These are phyloP conservation scores for Mechanitis messenoides DNA, from an alignment of 2,888 invertebrate species.

Conservation along the genomic window DNA sequence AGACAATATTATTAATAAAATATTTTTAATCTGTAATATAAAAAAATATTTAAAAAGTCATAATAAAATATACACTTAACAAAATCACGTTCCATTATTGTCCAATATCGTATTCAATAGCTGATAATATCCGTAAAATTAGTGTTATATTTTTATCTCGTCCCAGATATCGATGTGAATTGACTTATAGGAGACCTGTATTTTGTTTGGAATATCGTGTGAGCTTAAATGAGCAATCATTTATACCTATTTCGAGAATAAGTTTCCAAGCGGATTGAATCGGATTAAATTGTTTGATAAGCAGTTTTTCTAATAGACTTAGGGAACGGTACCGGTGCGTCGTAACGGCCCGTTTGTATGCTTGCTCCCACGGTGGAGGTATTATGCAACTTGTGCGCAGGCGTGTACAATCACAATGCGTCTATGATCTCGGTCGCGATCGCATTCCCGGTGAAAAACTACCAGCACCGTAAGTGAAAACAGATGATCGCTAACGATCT, in stretches of 20 bases:
- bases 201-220: conserved; percentile 28
- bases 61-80: conserved; percentile 18
- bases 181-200: conserved; percentile 40
- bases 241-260: conserved; percentile 55
- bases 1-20: no score
- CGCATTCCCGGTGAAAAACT: conserved; percentile 55
- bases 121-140: conserved; percentile 34
- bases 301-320: conserved; percentile 73
- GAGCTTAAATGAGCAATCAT: conserved; percentile 50
- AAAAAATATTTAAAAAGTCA: not conserved
- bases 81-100: conserved; percentile 20
- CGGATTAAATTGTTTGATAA: conserved; percentile 69
- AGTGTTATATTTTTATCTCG: conserved; percentile 43
- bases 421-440: conserved; percentile 48
- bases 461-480: conserved; percentile 52
- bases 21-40: not conserved
- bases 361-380: conserved; percentile 68
- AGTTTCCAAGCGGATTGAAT: no score
- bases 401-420: conserved; percentile 55
- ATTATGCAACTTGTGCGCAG: conserved; percentile 64
- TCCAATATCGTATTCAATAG: conserved; percentile 19
- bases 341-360: conserved; percentile 60
- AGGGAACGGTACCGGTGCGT: conserved; percentile 72
- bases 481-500: conserved; percentile 38
- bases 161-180: conserved; percentile 45